These are phyloP conservation scores for Scaptomyza caliginosa DNA, from an alignment of 2,888 invertebrate species.

Conservation along the genomic window DNA sequence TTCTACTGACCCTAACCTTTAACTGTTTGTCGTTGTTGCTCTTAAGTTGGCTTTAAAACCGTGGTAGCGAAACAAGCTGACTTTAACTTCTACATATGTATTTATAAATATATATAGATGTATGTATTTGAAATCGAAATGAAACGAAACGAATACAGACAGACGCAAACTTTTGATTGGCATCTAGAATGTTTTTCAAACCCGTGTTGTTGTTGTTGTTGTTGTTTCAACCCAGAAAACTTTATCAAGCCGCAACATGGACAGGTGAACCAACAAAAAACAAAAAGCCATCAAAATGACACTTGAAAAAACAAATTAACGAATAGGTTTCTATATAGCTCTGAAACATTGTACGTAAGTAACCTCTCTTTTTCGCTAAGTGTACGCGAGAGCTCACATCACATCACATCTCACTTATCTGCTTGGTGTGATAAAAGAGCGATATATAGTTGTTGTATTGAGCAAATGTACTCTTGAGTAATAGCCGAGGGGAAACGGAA, in stretches of 20 bases:
- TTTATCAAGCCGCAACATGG: constrained; percentile 51
- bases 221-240: constrained; percentile 39
- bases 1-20: not conserved
- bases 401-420: constrained; percentile 13
- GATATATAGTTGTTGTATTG: not conserved
- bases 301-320: not conserved
- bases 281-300: constrained; percentile 12
- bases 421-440: constrained; percentile 20
- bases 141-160: not conserved
- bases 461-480: constrained; percentile 7
- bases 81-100: not conserved
- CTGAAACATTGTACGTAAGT: too few relatives aligned
- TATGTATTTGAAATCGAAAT: not conserved
- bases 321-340: too few relatives aligned
- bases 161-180: constrained; percentile 69
- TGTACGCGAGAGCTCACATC: not conserved
- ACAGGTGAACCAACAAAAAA: constrained; percentile 50
- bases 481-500: not conserved
- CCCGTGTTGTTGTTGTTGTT: constrained; percentile 51
- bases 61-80: not conserved
- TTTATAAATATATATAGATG: not conserved
- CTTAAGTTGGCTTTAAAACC: not conserved
- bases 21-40: not conserved
- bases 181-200: constrained; percentile 34
- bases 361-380: not conserved